Base-by-base conservation (phyloP, 2,888 invertebrate species). In the Hedychridium roseum region DNA sequence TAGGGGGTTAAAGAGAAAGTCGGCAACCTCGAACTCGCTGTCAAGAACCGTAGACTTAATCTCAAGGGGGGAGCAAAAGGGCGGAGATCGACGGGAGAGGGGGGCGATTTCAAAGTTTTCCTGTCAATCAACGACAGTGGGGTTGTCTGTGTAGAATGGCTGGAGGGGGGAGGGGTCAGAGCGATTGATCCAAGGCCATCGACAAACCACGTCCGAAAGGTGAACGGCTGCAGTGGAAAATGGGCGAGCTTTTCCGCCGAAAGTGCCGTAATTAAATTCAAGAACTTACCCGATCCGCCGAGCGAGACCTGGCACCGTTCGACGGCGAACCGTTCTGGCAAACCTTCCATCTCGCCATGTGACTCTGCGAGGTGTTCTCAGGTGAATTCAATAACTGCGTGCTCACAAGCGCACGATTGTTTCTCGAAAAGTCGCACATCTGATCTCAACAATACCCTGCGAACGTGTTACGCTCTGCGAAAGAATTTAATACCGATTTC, bases 231-330 rank as follows among this genome's bases (percentile, higher is more conserved):
- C 15, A 31, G 31, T 27, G 26, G 5, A 21, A 16, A 32, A 16
- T 42, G 48, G 9, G 12, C 6, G 43, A 27, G 70, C 70, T 68
- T 72, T 71, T 66, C 54, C 60, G 53, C 64, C 69, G 64, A 70
- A 73, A 75, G 71, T 70, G 68, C 66, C 60, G 64, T 70, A 69
- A 75, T 75, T 73, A 70, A 73, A 73, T 70, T 67, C 57, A 55
- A 65, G 60, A 72, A 74, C 74, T 75, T 68, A 75, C 73, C 73
- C 66, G 54, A 58, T 57, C 54, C 54, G 50, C 32, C 44, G 53
- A 46, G 36, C 32, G 54, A 57, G 48, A 60, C 62, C 50, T 54
- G 50, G 39, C 38, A 46, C 48, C 36, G 34, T n/a, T n/a, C 34
- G 50, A 47, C 54, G 46, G 48, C 49, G 52, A 58, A 47, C 47